Percentiles rank a stretch among this genome's conserved stretches.
Conservation (phyloP, 64 coral and sea anemone genomes). For the Stylophora pistillata region DNA sequence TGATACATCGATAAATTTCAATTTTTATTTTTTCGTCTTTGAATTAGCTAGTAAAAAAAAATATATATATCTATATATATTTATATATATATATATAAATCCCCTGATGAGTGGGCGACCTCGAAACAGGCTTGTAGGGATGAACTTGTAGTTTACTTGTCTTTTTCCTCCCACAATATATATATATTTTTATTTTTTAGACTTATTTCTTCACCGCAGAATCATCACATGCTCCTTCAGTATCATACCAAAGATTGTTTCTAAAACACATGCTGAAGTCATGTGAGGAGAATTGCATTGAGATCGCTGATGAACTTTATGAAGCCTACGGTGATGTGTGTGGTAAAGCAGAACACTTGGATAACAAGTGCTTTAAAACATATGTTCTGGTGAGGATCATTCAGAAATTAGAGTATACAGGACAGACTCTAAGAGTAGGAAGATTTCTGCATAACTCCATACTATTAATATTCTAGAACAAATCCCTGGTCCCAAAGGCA, state of each 20-base stretch:
- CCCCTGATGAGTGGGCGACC: too few species aligned
- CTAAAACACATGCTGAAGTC: constrained; percentile 42
- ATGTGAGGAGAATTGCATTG: constrained; percentile 50
- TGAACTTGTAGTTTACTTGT: too few species aligned
- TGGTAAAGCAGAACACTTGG: constrained; percentile 16
- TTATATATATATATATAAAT: too few species aligned
- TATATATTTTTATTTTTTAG: constrained; percentile 5
- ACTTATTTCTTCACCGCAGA: constrained; percentile 45
- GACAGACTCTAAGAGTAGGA: neutral
- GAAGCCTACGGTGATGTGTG: constrained; percentile 49
- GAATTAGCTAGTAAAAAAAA: too few species aligned
- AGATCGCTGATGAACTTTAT: constrained; percentile 69
- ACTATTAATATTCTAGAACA: too few species aligned
- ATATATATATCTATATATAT: too few species aligned
- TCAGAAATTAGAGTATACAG: neutral
- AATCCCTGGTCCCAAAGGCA: too few species aligned
- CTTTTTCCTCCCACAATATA: too few species aligned
- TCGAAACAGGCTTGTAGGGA: too few species aligned
- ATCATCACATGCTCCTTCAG: constrained; percentile 51
- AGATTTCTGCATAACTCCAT: too few species aligned
- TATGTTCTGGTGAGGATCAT: constrained; percentile 64
- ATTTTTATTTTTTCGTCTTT: too few species aligned
- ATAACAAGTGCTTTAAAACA: constrained; percentile 57
- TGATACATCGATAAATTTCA: too few species aligned
- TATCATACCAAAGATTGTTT: constrained; percentile 63